phyloP scores from a whole-genome alignment of 1,140 invertebrate genomes.

The Ephestia elutella region DNA sequence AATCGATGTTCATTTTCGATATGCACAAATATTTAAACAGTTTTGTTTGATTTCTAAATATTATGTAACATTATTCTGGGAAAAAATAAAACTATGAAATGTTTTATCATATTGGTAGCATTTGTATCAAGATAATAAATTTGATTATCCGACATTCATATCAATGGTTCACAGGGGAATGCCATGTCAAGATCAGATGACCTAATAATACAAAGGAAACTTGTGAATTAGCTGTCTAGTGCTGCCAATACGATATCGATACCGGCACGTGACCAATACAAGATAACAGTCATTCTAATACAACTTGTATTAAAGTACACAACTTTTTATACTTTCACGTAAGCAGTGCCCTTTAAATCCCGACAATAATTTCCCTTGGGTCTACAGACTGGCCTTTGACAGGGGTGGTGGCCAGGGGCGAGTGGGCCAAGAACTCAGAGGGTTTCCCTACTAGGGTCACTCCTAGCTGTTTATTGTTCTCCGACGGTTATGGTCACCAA shows the following conservation, averaged over 20 bases:
- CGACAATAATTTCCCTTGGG: slow-evolving; percentile 71
- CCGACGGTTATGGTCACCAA: slow-evolving; percentile 69
- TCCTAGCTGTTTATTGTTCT: slow-evolving; percentile 62
- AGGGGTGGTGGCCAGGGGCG: slow-evolving; percentile 63
- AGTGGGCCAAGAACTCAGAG: slow-evolving; percentile 53
- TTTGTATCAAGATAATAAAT: too few species aligned
- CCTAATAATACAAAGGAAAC: background rate
- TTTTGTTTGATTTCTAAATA: background rate
- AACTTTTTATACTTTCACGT: slow-evolving; percentile 64
- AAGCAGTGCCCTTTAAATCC: slow-evolving; percentile 71
- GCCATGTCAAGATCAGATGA: too few species aligned
- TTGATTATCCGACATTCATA: too few species aligned
- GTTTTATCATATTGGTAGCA: too few species aligned
- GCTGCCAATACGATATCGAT: slow-evolving; percentile 6
- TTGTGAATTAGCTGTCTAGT: slow-evolving; percentile 3
- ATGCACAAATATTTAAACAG: slow-evolving; percentile 6
- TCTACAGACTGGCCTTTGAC: slow-evolving; percentile 62
- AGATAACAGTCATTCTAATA: slow-evolving; percentile 44
- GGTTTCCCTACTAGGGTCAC: slow-evolving; percentile 56
- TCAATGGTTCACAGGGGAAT: too few species aligned
- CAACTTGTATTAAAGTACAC: slow-evolving; percentile 61
- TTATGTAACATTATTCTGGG: background rate
- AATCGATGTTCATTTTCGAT: slow-evolving; percentile 8
- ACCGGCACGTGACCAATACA: slow-evolving; percentile 52
- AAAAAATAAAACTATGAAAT: too few species aligned